Percentiles rank a stretch among this genome's conserved stretches.
Evolutionary conservation across 2,797 vertebrate species (phyloP).

Genomic region (Apogon hyalosoma): DNA sequence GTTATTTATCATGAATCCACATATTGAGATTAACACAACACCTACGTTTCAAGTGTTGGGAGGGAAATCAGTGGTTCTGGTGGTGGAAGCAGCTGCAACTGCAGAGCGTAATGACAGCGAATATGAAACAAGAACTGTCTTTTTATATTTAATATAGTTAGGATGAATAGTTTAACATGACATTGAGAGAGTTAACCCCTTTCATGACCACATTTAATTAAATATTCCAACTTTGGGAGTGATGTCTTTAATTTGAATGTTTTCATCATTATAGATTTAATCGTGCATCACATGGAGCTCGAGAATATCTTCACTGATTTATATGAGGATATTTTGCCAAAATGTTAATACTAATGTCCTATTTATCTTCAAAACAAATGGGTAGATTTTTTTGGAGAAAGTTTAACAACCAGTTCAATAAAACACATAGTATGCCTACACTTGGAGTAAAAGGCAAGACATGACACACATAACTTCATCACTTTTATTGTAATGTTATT

Average conservation of each 20-base stretch:
- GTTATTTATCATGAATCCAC: conserved; percentile 43
- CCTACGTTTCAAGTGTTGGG: conserved; percentile 26
- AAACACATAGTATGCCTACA: not conserved
- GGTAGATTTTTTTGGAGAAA: not conserved
- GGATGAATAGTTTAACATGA: not conserved
- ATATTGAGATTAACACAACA: conserved; percentile 43
- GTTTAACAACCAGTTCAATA: not conserved
- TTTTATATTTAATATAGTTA: not conserved
- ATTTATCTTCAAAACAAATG: not conserved
- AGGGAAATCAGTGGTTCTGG: not conserved
- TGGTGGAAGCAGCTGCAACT: not conserved
- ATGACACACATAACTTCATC: not conserved
- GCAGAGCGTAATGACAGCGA: not conserved
- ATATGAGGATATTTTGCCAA: not conserved
- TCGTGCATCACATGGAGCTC: not conserved
- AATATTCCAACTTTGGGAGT: not conserved
- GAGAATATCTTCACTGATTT: not conserved
- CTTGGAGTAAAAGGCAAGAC: conserved; percentile 15
- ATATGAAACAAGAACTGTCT: not conserved
- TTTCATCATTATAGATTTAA: not conserved
- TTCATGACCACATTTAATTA: not conserved
- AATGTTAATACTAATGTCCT: not conserved
- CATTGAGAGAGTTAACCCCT: not conserved
- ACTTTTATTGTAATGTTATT: conserved; percentile 40
- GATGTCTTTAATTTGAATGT: not conserved